These are phyloP conservation scores for Phyto melanocephala DNA, from an alignment of 2,888 invertebrate genomes.

Conservation along the genomic window DNA sequence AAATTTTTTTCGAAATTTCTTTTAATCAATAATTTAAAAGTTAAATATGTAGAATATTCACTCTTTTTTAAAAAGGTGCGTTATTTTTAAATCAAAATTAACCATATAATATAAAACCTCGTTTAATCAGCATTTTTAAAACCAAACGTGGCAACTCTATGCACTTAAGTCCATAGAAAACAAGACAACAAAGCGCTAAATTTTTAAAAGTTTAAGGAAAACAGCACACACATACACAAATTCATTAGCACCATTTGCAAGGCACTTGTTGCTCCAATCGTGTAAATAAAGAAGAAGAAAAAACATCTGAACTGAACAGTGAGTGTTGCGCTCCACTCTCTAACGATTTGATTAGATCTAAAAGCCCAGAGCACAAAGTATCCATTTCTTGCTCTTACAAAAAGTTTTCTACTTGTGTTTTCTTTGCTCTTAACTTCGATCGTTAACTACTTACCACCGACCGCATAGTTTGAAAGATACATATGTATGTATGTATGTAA, in stretches of 20 bases:
- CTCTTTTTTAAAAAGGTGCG: too few relatives aligned
- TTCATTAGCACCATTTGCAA: constrained; percentile 39
- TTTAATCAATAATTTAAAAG: too few relatives aligned
- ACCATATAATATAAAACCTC: too few relatives aligned
- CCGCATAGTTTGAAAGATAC: neutral
- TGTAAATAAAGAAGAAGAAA: neutral
- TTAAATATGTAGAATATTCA: too few relatives aligned
- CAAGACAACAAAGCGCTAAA: neutral
- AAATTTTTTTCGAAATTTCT: too few relatives aligned
- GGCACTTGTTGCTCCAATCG: constrained; percentile 42
- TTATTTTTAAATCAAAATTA: too few relatives aligned
- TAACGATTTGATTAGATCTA: neutral
- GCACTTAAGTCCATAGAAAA: neutral
- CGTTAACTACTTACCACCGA: too few relatives aligned
- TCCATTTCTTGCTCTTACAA: constrained; percentile 13
- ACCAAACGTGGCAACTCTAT: constrained; percentile 14
- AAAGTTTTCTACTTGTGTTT: neutral
- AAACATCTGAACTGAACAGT: neutral
- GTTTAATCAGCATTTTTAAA: too few relatives aligned
- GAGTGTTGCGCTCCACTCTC: neutral
- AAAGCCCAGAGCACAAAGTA: constrained; percentile 5
- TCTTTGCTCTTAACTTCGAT: neutral
- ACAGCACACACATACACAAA: too few relatives aligned
- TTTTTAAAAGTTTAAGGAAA: neutral
- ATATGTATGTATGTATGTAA: too few relatives aligned